Conservation (phyloP, 1,140 invertebrate species). For the Liolophura sinensis region DNA sequence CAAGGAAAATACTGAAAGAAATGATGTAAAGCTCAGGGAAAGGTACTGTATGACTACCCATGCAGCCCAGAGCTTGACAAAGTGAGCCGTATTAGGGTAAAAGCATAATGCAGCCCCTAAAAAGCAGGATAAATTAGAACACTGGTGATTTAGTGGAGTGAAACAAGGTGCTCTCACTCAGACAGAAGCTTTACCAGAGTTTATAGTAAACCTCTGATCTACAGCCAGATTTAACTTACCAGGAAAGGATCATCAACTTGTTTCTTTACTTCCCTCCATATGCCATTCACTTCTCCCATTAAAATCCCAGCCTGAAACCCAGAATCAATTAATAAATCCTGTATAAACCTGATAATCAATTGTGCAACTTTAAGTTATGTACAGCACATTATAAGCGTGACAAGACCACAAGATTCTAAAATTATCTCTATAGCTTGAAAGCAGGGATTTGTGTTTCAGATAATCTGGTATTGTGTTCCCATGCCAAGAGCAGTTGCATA, state of each 20-base stretch:
- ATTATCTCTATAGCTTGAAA: too few species aligned
- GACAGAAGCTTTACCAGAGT: conserved; percentile 6
- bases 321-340: conserved; percentile 15
- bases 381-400: too few species aligned
- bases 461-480: not conserved
- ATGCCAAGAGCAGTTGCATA: not conserved
- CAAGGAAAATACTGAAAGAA: too few species aligned
- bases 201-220: not conserved
- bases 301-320: conserved; percentile 48
- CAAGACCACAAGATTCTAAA: too few species aligned
- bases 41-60: too few species aligned
- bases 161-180: conserved; percentile 3
- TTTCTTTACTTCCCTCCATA: conserved; percentile 55
- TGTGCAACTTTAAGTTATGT: too few species aligned
- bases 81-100: too few species aligned
- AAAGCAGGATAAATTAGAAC: not conserved
- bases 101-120: too few species aligned
- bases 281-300: conserved; percentile 50
- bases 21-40: too few species aligned
- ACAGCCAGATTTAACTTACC: conserved; percentile 28
- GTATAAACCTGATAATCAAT: not conserved
- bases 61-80: too few species aligned
- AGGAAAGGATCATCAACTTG: conserved; percentile 58
- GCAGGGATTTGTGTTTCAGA: too few species aligned
- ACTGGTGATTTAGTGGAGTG: not conserved